phyloP scores from a whole-genome alignment of 2,797 vertebrate genomes.

The Esox lucius region DNA sequence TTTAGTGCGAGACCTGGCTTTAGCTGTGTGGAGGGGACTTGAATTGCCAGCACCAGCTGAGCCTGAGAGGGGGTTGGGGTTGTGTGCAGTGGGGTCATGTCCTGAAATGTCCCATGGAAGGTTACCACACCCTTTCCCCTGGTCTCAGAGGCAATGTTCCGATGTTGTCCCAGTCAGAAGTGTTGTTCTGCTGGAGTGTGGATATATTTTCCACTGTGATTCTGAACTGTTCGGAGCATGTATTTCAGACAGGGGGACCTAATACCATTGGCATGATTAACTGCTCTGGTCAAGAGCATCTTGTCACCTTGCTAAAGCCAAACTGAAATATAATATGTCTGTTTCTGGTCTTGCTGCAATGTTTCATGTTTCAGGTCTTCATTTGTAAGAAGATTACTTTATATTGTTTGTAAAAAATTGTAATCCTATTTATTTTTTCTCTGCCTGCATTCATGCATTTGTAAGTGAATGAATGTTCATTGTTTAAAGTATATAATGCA shows the following conservation, averaged over 20 bases:
- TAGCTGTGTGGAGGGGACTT: conserved; percentile 62
- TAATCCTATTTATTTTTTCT: conserved; percentile 76
- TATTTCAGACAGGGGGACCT: conserved; percentile 51
- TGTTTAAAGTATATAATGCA: conserved; percentile 63
- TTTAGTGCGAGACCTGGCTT: conserved; percentile 67
- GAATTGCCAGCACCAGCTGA: conserved; percentile 73
- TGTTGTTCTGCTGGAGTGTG: conserved; percentile 13
- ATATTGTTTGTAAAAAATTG: conserved; percentile 56
- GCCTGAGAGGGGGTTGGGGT: conserved; percentile 36
- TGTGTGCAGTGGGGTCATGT: conserved; percentile 37
- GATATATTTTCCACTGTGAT: conserved; percentile 10
- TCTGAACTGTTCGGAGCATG: conserved; percentile 53
- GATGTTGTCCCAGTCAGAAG: conserved; percentile 44
- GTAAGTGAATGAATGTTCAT: conserved; percentile 50
- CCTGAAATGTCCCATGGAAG: conserved; percentile 44
- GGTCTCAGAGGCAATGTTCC: conserved; percentile 27
- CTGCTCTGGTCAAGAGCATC: conserved; percentile 45
- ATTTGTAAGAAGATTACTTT: conserved; percentile 67
- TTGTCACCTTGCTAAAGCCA: conserved; percentile 52
- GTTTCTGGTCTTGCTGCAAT: conserved; percentile 63
- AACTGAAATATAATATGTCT: conserved; percentile 56
- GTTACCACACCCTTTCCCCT: neutral
- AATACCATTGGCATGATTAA: conserved; percentile 60
- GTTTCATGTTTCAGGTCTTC: conserved; percentile 65
- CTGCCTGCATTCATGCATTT: conserved; percentile 67